Conservation (phyloP, 1,140 invertebrate genomes). For the Megalopta genalis region DNA sequence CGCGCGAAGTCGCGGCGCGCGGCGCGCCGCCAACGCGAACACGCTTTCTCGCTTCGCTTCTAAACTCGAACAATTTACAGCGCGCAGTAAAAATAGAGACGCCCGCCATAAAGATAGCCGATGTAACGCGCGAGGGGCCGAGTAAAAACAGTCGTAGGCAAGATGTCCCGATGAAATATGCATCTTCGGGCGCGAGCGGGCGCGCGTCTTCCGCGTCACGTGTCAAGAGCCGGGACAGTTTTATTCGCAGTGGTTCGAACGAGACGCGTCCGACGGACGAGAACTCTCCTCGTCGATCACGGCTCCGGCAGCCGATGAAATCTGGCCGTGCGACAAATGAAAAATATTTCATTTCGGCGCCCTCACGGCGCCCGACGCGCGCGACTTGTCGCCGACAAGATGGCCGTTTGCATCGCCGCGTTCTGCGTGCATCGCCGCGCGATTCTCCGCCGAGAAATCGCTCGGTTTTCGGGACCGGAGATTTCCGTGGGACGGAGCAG, state of each 20-base stretch:
- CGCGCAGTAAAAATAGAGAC: not conserved
- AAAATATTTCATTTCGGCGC: not conserved
- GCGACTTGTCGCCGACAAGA: too few species aligned
- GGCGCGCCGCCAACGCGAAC: too few species aligned
- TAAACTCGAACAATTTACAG: not conserved
- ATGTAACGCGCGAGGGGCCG: not conserved
- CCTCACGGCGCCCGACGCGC: too few species aligned
- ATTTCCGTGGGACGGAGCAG: too few species aligned
- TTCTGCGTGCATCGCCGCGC: too few species aligned
- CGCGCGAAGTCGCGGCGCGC: too few species aligned
- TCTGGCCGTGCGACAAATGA: not conserved
- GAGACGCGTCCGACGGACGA: not conserved
- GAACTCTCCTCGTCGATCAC: not conserved
- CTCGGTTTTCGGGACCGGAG: not conserved
- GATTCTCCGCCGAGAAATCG: not conserved
- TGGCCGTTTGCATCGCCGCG: too few species aligned
- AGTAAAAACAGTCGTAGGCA: not conserved
- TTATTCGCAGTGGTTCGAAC: not conserved
- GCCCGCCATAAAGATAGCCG: not conserved
- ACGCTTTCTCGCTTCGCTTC: too few species aligned
- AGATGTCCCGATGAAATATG: not conserved
- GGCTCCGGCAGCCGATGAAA: not conserved
- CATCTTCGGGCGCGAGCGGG: not conserved
- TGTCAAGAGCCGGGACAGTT: not conserved
- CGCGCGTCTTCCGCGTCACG: not conserved